A percentile compares a stretch with the other conserved stretches of the same genome.
Evolutionary conservation across 2,797 vertebrate species (phyloP).

Genomic region (Trachops cirrhosus): DNA sequence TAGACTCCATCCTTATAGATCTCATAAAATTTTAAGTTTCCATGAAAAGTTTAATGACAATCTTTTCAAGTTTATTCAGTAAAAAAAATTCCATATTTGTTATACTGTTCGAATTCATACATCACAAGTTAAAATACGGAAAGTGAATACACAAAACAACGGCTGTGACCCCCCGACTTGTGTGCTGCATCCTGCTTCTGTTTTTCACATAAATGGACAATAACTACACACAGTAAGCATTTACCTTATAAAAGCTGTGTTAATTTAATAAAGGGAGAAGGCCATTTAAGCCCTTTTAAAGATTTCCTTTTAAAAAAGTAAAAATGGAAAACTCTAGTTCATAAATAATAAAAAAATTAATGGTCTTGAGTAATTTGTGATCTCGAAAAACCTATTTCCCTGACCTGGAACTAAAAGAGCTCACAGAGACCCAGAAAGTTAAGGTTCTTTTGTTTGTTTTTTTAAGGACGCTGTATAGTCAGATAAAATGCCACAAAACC

Average conservation of each 20-base stretch:
- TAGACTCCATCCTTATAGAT: background rate
- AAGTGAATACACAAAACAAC: background rate
- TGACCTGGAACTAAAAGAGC: background rate
- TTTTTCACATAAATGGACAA: background rate
- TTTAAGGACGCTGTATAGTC: background rate
- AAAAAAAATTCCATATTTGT: background rate
- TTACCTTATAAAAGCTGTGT: background rate
- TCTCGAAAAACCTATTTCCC: background rate
- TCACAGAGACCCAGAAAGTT: background rate
- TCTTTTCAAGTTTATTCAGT: constrained; percentile 10
- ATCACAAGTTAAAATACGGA: background rate
- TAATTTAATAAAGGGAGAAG: background rate
- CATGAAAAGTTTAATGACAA: background rate
- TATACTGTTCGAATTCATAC: background rate
- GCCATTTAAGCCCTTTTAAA: background rate
- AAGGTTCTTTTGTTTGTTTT: background rate
- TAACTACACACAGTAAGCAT: background rate
- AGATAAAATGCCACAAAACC: background rate
- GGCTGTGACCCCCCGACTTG: background rate
- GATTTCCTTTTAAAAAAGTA: background rate
- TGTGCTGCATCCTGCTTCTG: background rate
- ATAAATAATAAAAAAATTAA: background rate
- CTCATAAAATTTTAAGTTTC: background rate
- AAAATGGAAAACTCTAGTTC: background rate
- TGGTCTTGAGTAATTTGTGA: background rate